Evolutionary conservation across 2,888 invertebrate species (phyloP).

Genomic region (Anaspis maculata): DNA sequence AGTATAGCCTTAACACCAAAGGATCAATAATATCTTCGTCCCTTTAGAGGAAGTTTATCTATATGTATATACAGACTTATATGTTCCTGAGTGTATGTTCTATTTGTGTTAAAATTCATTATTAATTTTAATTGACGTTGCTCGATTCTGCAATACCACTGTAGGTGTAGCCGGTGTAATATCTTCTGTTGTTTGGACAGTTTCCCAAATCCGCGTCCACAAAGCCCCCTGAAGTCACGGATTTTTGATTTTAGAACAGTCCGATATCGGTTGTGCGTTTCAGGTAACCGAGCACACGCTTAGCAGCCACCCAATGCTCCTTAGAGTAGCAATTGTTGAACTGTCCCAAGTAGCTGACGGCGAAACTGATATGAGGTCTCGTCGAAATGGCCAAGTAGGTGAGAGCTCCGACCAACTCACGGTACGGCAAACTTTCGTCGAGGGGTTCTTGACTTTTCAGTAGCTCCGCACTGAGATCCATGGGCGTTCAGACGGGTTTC

Average conservation of each 20-base stretch:
- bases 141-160: no score
- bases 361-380: slow-evolving; percentile 15
- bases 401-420: not conserved
- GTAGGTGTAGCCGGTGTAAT: not conserved
- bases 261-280: slow-evolving; percentile 13
- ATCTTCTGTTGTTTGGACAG: not conserved
- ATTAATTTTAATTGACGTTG: no score
- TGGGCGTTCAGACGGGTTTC: no score
- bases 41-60: no score
- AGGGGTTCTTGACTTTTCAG: not conserved
- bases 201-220: slow-evolving; percentile 6
- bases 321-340: slow-evolving; percentile 9
- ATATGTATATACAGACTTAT: no score
- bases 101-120: no score
- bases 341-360: no score
- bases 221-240: slow-evolving; percentile 14
- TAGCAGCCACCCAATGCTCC: slow-evolving; percentile 11
- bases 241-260: slow-evolving; percentile 11
- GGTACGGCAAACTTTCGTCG: no score
- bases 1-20: no score
- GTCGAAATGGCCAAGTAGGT: not conserved
- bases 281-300: slow-evolving; percentile 12
- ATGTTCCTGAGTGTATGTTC: no score
- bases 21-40: no score
- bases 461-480: no score